Base-by-base conservation (phyloP, 2,888 invertebrate species). In the Furcula furcula region DNA sequence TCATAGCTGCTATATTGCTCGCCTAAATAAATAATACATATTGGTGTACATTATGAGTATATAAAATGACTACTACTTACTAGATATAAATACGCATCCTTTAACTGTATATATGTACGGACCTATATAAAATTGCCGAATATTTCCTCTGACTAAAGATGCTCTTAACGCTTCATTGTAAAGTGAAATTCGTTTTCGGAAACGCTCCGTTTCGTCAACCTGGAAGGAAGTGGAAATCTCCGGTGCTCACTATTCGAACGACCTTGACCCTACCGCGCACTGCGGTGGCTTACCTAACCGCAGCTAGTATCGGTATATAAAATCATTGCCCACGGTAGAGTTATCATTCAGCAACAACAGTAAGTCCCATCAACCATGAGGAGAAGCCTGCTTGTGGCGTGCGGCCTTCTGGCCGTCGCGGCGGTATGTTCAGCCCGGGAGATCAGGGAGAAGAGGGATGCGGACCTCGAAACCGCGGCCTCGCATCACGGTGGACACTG, bases 391-490 rank as follows among this genome's bases (percentile, higher is more conserved):
- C 43, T 76, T 40, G 70, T 74, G 48, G 60, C 65, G 42, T 65
- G 68, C 64, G 69, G 85, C 74, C 49, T 90, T 59, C 46, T 85
- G 65, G 75, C 89, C 71, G 53, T 91, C 41, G 70, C 90, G 57
- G 76, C 90, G 55, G 55, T 82, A 46, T 57, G 84, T 41, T 63
- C 90, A 63, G 56, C 86, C n/a, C 51, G 90, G 63, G 90, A 91
- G 46, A 64, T 83, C 31, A 75, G 86, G 51, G 72, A 82, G 48
- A 79, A 79, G 56, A 65, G 84, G 14, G 81, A 74, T 34, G 80
- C 76, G 10, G 91, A 91, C 54, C 72, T 91, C 21, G 90, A 87
- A 36, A 55, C 78, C 1, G 91, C 91, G 0, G 91, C 90, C 7
- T 69, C 73, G 9, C 58, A 65, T 22, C 65, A 68, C 41, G 55